phyloP scores from a whole-genome alignment of 2,113 vertebrate genomes.

The Gasterosteus aculeatus region DNA sequence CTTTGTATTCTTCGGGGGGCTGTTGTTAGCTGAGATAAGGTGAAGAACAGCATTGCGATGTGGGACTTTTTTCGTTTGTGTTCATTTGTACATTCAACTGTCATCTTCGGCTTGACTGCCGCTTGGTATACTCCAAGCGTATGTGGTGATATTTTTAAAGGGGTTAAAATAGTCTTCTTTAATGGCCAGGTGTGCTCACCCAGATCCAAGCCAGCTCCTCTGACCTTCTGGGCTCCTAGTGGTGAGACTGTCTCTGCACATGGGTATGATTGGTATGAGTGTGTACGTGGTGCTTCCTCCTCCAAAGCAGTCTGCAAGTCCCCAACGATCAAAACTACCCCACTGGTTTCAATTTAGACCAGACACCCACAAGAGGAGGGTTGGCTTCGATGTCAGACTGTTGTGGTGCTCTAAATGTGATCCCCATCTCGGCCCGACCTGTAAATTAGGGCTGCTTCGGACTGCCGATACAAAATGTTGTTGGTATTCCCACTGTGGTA shows the following conservation, averaged over 20 bases:
- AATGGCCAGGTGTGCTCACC: not conserved
- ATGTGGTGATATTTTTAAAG: not conserved
- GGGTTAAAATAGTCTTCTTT: not conserved
- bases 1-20: not conserved
- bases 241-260: no score
- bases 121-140: not conserved
- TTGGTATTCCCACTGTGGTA: not conserved
- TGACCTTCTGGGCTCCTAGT: no score
- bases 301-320: not conserved
- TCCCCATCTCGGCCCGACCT: not conserved
- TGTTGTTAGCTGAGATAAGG: not conserved
- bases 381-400: not conserved
- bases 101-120: not conserved
- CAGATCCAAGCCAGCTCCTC: not conserved
- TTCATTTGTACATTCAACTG: not conserved
- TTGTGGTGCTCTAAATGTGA: not conserved
- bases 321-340: not conserved
- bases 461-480: not conserved
- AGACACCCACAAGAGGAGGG: not conserved
- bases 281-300: not conserved
- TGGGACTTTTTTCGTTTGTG: not conserved
- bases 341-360: not conserved
- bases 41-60: not conserved
- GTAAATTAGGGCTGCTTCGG: not conserved
- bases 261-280: not conserved